Evolutionary conservation across 2,888 invertebrate species (phyloP).

Genomic region (Catocala sponsa): DNA sequence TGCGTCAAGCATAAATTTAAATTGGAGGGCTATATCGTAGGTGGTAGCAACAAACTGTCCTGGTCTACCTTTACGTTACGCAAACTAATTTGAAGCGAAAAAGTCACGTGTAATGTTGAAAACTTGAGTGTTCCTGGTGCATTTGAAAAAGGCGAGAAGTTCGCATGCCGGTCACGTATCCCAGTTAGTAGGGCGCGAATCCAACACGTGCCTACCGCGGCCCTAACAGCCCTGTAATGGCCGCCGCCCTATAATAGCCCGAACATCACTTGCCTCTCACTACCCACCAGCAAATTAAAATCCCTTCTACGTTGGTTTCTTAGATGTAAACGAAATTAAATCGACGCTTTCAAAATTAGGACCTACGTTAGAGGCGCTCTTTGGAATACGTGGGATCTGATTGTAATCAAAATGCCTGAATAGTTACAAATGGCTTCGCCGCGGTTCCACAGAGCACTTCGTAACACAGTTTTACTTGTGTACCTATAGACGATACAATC

Average conservation of each 20-base stretch:
- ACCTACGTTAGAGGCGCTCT: constrained; percentile 36
- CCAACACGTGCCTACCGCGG: constrained; percentile 77
- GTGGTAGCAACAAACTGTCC: constrained; percentile 35
- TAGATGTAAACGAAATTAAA: constrained; percentile 59
- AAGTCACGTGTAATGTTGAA: constrained; percentile 51
- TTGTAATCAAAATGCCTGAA: constrained; percentile 20
- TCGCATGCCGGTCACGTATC: constrained; percentile 74
- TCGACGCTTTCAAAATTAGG: constrained; percentile 50
- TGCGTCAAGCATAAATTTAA: too few species aligned
- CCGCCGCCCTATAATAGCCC: constrained; percentile 72
- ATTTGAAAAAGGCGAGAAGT: constrained; percentile 54
- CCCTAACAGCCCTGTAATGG: constrained; percentile 82
- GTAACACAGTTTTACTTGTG: too few species aligned
- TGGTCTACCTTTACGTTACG: constrained; percentile 32
- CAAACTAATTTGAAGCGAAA: constrained; percentile 47
- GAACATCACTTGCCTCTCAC: constrained; percentile 69
- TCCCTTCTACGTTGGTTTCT: constrained; percentile 58
- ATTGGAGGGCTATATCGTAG: constrained; percentile 18
- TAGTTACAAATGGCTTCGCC: background rate
- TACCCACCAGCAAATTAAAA: constrained; percentile 82
- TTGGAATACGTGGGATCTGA: constrained; percentile 26
- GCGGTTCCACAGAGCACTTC: background rate
- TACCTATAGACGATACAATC: too few species aligned
- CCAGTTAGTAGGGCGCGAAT: constrained; percentile 82
- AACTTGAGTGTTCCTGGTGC: constrained; percentile 57